phyloP scores from a whole-genome alignment of 2,797 vertebrate genomes.

The Simalia tracyae region DNA sequence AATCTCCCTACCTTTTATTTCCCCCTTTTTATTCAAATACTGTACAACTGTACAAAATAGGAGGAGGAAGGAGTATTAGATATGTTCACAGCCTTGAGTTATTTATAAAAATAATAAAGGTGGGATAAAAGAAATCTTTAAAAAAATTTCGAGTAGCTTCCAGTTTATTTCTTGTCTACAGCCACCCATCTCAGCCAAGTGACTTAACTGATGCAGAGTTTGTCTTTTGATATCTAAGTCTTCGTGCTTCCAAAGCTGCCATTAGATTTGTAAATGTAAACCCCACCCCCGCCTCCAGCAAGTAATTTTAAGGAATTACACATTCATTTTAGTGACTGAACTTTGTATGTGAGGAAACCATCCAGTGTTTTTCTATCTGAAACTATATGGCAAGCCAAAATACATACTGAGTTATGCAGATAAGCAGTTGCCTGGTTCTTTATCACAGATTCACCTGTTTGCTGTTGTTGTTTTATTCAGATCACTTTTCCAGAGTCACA shows the following conservation, averaged over 20 bases:
- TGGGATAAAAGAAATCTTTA: too few species aligned
- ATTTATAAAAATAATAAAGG: too few species aligned
- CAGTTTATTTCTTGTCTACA: not conserved
- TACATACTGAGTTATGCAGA: not conserved
- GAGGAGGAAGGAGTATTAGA: too few species aligned
- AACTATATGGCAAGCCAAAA: not conserved
- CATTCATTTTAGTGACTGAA: not conserved
- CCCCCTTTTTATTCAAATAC: not conserved
- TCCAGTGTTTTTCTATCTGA: not conserved
- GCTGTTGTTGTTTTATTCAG: conserved; percentile 22
- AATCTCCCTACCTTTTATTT: not conserved
- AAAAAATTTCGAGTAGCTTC: not conserved
- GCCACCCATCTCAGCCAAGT: too few species aligned
- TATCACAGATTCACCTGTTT: conserved; percentile 1
- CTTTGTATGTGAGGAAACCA: not conserved
- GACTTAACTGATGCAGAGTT: not conserved
- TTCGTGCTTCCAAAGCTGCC: not conserved
- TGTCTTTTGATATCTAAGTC: not conserved
- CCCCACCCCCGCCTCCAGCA: not conserved
- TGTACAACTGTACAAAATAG: not conserved
- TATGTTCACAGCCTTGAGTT: too few species aligned
- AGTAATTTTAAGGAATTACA: not conserved
- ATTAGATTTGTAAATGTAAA: not conserved
- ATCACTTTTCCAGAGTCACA: conserved; percentile 25
- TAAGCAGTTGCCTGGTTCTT: not conserved